Evolutionary conservation across 2,797 vertebrate species (phyloP), one percentile per base, ranked within the genome.

Genomic region (Schizothorax lantsangensis): DNA sequence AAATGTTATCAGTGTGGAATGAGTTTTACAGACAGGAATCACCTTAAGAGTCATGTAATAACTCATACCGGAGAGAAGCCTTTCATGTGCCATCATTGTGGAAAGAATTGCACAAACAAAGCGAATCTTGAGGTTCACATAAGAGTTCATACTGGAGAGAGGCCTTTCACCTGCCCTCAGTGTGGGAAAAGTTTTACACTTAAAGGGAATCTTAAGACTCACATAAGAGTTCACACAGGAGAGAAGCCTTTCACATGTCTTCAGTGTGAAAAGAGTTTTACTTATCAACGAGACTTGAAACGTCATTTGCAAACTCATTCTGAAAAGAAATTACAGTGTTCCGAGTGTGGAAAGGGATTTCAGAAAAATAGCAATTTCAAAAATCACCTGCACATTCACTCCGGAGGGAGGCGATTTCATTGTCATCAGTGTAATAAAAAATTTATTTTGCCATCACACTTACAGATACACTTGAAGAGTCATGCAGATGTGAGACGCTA

Each of bases 301-400:
- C 49, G 5, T n/a, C 74, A 78, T 57, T 78, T 78, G 74, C 74
- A 78, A 57, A 78, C 30, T 4, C 74, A 54, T 78, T 78, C 47
- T 2, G 49, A 33, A 23, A 78, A 78, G 5, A 57, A 57, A 23
- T 14, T 78, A 17, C 74, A 78, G 74, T 78, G 74, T 54, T 57
- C 49, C 0, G 74, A 78, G n/a, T 79, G 78, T 6, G 57, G 78
- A 1, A 79, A 79, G 15, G 59, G 14, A 1, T 79, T 79, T 43
- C 23, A 12, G 12, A 57, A 78, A 78, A 57, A 7, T 38, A 57
- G 33, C 11, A 78, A 78, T 36, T 78, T 78, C 33, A 15, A 23
- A 5, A 78, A 57, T 78, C 74, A 78, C 49, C 49, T 38, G 33
- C 74, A 11, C 49, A 79, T 79, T 79, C 77, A 79, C 54, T 62